Conservation (phyloP, 2,797 vertebrate genomes). For the Phataginus tricuspis region DNA sequence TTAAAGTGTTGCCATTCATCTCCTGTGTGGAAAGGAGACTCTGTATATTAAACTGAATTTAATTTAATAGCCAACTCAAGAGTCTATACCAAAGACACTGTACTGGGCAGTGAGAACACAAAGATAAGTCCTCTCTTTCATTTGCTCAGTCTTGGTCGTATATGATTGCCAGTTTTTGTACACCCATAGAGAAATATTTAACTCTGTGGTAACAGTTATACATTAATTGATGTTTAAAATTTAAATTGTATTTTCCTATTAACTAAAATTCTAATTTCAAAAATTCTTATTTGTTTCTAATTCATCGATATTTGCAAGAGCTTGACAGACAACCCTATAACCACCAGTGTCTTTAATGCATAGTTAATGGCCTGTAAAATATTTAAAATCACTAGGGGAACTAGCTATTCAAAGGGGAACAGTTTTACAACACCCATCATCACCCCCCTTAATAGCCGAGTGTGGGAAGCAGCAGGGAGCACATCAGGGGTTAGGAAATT, state of each 20-base stretch:
- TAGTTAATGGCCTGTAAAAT: constrained; percentile 52
- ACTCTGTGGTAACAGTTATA: not conserved
- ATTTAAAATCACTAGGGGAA: constrained; percentile 63
- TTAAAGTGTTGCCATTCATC: not conserved
- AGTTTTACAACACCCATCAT: constrained; percentile 60
- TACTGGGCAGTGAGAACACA: not conserved
- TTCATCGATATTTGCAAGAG: not conserved
- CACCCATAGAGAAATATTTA: not conserved
- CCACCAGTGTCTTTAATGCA: not conserved
- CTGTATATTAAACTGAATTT: not conserved
- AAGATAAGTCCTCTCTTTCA: not conserved
- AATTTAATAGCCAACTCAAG: not conserved
- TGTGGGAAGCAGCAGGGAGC: fast-evolving
- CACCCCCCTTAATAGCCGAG: not conserved
- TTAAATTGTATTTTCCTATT: not conserved
- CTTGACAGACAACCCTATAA: not conserved
- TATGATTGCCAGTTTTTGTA: not conserved
- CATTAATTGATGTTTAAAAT: not conserved
- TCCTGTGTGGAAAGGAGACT: not conserved
- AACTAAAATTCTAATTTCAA: constrained; percentile 45
- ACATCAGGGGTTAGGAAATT: not conserved
- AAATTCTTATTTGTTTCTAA: not conserved
- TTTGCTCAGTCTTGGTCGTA: not conserved
- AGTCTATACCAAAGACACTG: not conserved
- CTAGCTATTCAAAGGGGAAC: constrained; percentile 5